phyloP scores from a whole-genome alignment of 2,113 vertebrate genomes.

The Myrmophylax atrothorax region DNA sequence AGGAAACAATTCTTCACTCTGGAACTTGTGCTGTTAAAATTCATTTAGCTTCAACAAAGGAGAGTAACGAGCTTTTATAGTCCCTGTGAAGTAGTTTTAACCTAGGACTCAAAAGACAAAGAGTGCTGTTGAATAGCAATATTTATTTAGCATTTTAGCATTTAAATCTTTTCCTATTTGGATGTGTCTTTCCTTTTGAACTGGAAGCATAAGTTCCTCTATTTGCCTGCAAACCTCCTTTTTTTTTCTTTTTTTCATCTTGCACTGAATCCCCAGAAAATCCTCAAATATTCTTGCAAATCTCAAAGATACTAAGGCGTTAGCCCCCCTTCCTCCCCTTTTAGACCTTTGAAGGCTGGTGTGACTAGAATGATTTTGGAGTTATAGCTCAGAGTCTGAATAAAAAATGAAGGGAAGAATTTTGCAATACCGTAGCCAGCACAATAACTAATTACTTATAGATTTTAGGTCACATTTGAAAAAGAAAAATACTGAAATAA shows the following conservation, averaged over 20 bases:
- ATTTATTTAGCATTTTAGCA: constrained; percentile 55
- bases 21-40: not conserved
- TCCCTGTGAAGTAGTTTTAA: constrained; percentile 59
- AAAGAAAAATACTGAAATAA: constrained; percentile 81
- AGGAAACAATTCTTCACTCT: not conserved
- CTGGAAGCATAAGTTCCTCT: constrained; percentile 55
- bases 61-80: not conserved
- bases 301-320: constrained; percentile 75
- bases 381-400: constrained; percentile 65
- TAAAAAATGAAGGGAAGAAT: constrained; percentile 75
- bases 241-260: constrained; percentile 45
- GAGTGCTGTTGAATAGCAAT: constrained; percentile 27
- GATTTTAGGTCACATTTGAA: constrained; percentile 81
- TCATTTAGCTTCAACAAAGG: constrained; percentile 31
- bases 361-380: constrained; percentile 80
- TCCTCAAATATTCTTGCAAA: constrained; percentile 78
- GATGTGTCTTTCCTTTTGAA: constrained; percentile 73
- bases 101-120: constrained; percentile 55
- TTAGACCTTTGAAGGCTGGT: constrained; percentile 78
- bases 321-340: constrained; percentile 69
- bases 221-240: constrained; percentile 56
- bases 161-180: constrained; percentile 64
- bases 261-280: constrained; percentile 76
- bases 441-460: constrained; percentile 82
- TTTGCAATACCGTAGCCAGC: constrained; percentile 52